Conservation (phyloP, 2,888 invertebrate genomes). For the Chrysodeixis includens region DNA sequence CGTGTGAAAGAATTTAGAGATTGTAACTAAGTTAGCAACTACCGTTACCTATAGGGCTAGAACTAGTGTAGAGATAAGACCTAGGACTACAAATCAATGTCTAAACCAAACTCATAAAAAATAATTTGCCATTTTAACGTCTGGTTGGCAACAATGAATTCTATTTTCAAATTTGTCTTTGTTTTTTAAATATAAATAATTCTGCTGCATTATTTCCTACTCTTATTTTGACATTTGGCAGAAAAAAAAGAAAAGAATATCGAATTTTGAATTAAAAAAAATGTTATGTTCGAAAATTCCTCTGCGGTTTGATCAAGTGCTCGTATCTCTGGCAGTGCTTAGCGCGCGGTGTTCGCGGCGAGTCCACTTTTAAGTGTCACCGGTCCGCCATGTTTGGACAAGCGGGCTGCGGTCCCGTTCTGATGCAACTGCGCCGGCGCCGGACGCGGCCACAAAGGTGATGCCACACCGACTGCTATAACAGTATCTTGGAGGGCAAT, state of each 20-base stretch:
- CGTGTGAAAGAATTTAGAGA: not conserved
- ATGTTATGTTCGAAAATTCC: not conserved
- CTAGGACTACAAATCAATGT: too few relatives aligned
- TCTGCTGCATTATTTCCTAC: too few relatives aligned
- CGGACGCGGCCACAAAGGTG: slow-evolving; percentile 38
- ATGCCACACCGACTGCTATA: slow-evolving; percentile 13
- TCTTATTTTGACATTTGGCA: too few relatives aligned
- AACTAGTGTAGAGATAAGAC: not conserved
- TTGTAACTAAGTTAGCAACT: not conserved
- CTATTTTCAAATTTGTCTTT: too few relatives aligned
- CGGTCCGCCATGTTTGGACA: slow-evolving; percentile 65
- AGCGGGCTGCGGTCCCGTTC: slow-evolving; percentile 68
- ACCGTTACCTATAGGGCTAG: too few relatives aligned
- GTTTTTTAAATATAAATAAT: too few relatives aligned
- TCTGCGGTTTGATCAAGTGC: slow-evolving; percentile 26
- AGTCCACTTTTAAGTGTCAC: slow-evolving; percentile 58
- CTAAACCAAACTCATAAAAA: too few relatives aligned
- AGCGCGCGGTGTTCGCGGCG: slow-evolving; percentile 35
- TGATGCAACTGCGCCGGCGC: slow-evolving; percentile 64
- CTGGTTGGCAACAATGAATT: too few relatives aligned
- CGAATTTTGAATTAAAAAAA: not conserved
- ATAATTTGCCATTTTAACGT: too few relatives aligned
- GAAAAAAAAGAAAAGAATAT: too few relatives aligned
- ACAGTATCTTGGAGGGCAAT: not conserved
- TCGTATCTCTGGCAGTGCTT: slow-evolving; percentile 45